phyloP scores from a whole-genome alignment of 2,888 invertebrate species.

The Drosophila paucipuncta region DNA sequence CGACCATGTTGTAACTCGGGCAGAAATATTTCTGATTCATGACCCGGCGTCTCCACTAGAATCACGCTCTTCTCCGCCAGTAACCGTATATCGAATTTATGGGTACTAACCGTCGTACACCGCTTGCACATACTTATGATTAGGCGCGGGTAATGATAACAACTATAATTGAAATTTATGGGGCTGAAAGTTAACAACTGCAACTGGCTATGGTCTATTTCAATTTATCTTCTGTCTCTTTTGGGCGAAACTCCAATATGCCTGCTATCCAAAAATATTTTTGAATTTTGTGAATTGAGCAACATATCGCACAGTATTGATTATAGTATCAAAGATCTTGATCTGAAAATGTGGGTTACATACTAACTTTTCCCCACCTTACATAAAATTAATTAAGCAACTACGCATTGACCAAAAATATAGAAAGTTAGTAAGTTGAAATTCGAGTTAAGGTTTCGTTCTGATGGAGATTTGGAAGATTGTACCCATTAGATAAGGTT shows the following conservation, averaged over 20 bases:
- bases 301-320: conserved; percentile 11
- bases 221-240: neutral
- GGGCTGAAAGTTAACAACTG: neutral
- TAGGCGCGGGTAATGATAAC: no score
- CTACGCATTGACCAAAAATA: neutral
- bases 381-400: neutral
- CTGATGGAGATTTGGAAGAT: neutral
- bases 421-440: neutral
- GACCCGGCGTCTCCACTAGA: conserved; percentile 38
- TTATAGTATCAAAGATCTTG: conserved; percentile 17
- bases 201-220: neutral
- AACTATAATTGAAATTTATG: neutral
- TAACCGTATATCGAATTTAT: conserved; percentile 40
- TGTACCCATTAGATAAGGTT: neutral
- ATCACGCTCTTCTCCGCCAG: conserved; percentile 48
- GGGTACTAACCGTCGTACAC: neutral
- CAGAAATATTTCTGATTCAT: conserved; percentile 63
- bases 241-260: neutral
- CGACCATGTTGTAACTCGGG: conserved; percentile 37
- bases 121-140: conserved; percentile 22
- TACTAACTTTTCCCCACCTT: neutral
- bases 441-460: neutral
- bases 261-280: conserved; percentile 11
- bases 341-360: neutral
- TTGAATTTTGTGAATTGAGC: conserved; percentile 23